A percentile compares a stretch with the other conserved stretches of the same genome.
phyloP scores from a whole-genome alignment of 2,113 vertebrate species.

The Anguilla rostrata region DNA sequence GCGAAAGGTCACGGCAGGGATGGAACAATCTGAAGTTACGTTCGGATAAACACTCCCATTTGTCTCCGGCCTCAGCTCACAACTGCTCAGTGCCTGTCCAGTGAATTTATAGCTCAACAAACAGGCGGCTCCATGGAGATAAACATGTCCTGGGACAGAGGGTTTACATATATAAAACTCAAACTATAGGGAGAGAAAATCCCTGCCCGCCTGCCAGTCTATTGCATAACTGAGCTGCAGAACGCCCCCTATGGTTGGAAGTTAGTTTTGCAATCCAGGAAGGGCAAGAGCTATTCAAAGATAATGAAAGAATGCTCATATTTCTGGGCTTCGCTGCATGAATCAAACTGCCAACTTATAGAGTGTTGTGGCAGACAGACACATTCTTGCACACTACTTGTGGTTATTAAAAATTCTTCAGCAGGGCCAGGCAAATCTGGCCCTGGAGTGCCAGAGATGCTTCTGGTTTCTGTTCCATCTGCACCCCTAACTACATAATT shows the following conservation, averaged over 20 bases:
- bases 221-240: neutral
- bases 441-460: no score
- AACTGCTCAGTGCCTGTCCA: constrained; percentile 14
- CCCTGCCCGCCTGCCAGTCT: neutral
- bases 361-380: neutral
- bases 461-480: no score
- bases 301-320: no score
- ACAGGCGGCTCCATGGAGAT: constrained; percentile 12
- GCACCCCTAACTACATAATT: no score
- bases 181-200: neutral
- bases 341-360: neutral
- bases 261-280: neutral
- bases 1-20: neutral
- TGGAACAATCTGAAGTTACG: neutral
- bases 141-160: constrained; percentile 23
- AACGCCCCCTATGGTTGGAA: neutral
- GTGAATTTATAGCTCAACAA: neutral
- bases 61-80: constrained; percentile 4
- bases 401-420: neutral
- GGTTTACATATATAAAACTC: constrained; percentile 18
- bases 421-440: no score
- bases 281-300: neutral
- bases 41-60: neutral
- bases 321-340: neutral
- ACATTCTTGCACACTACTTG: neutral